phyloP scores from a whole-genome alignment of 2,888 invertebrate genomes.

The Dynastes tityus region DNA sequence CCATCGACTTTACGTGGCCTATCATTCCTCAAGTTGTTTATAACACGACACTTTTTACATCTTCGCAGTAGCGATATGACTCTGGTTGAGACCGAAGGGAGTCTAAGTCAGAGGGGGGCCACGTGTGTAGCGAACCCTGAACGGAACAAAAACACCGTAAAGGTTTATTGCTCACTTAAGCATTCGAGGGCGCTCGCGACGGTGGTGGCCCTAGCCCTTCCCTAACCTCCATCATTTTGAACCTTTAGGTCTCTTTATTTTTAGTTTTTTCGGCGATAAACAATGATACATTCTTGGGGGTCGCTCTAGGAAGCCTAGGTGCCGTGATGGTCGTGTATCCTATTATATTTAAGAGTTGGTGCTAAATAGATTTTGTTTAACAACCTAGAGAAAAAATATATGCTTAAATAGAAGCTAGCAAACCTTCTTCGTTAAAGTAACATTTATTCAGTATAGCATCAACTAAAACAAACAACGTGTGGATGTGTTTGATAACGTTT shows the following conservation, averaged over 20 bases:
- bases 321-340: conserved; percentile 60
- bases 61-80: conserved; percentile 8
- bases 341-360: neutral
- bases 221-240: conserved; percentile 27
- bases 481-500: too few relatives aligned
- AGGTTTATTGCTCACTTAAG: conserved; percentile 62
- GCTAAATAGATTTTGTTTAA: neutral
- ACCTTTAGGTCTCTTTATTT: conserved; percentile 31
- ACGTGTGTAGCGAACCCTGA: conserved; percentile 61
- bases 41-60: conserved; percentile 31
- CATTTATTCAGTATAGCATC: too few relatives aligned
- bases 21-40: conserved; percentile 54
- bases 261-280: conserved; percentile 40
- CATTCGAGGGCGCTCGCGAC: conserved; percentile 52
- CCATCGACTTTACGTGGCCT: conserved; percentile 2
- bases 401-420: neutral
- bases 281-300: conserved; percentile 36
- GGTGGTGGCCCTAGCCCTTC: conserved; percentile 48
- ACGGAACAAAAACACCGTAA: conserved; percentile 61
- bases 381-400: neutral
- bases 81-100: conserved; percentile 40
- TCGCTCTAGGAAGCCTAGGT: conserved; percentile 50
- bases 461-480: too few relatives aligned
- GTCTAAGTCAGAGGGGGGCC: conserved; percentile 49
- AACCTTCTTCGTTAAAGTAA: too few relatives aligned